These are phyloP conservation scores for Dryadula phaetusa DNA, from an alignment of 2,888 invertebrate genomes.

Conservation along the genomic window DNA sequence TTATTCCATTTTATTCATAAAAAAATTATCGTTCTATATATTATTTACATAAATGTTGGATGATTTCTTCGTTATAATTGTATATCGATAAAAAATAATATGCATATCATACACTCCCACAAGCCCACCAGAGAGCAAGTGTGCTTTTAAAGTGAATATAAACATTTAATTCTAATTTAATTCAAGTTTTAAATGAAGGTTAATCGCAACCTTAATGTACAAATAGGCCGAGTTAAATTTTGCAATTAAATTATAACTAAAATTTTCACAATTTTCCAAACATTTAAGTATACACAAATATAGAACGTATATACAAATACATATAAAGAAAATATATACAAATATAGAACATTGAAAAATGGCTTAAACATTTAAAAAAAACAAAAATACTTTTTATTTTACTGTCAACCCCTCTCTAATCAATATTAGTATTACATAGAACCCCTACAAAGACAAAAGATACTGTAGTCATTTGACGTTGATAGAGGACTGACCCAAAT, in stretches of 20 bases:
- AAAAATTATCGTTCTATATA: background rate
- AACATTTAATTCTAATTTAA: background rate
- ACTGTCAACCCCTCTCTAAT: constrained; percentile 16
- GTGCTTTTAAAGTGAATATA: too few species aligned
- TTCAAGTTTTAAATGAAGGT: constrained; percentile 2
- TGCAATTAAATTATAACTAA: background rate
- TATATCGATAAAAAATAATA: too few species aligned
- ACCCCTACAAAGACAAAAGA: constrained; percentile 27
- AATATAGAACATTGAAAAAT: background rate
- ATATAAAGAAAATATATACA: too few species aligned
- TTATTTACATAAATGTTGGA: too few species aligned
- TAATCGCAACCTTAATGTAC: background rate
- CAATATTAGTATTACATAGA: constrained; percentile 24
- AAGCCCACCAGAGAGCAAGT: too few species aligned
- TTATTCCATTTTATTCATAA: background rate
- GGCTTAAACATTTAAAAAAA: background rate
- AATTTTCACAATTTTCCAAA: background rate
- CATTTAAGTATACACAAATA: too few species aligned
- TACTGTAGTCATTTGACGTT: constrained; percentile 35
- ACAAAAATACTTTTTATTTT: background rate
- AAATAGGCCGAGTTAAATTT: background rate
- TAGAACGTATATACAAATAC: too few species aligned
- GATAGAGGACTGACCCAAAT: constrained; percentile 46
- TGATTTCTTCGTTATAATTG: too few species aligned
- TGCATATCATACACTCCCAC: too few species aligned